Evolutionary conservation across 2,888 invertebrate species (phyloP).

Genomic region (Atethmia centrago): DNA sequence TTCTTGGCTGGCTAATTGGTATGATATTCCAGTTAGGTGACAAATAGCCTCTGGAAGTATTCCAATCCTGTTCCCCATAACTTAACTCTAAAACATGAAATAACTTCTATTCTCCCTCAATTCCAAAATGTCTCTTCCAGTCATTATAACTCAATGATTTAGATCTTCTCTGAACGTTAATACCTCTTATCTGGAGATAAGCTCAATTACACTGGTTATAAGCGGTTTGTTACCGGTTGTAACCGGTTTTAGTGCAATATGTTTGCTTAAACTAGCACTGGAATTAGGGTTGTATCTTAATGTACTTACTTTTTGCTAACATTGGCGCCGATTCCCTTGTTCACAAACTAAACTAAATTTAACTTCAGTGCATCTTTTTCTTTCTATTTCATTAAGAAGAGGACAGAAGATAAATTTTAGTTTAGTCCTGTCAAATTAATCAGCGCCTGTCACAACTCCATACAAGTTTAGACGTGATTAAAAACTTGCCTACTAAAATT

Average conservation of each 20-base stretch:
- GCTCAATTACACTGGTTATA: conserved; percentile 67
- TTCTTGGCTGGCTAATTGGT: not conserved
- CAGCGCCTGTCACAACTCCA: too few relatives aligned
- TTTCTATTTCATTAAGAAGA: too few relatives aligned
- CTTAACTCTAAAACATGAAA: not conserved
- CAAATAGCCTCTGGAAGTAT: not conserved
- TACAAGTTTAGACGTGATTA: too few relatives aligned
- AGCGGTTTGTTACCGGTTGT: conserved; percentile 63
- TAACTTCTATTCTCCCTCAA: not conserved
- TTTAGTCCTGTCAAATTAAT: too few relatives aligned
- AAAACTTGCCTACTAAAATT: too few relatives aligned
- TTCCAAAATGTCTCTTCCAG: conserved; percentile 31
- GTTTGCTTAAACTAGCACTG: conserved; percentile 33
- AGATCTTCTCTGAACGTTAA: conserved; percentile 64
- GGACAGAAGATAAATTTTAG: too few relatives aligned
- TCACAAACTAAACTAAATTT: too few relatives aligned
- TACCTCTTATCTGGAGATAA: conserved; percentile 66
- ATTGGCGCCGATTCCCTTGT: too few relatives aligned
- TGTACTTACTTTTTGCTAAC: conserved; percentile 1
- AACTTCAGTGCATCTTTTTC: too few relatives aligned
- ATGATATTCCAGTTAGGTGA: not conserved
- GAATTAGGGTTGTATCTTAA: conserved; percentile 8
- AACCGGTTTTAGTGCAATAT: conserved; percentile 45
- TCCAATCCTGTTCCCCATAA: not conserved
- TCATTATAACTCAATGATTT: conserved; percentile 18